These are phyloP conservation scores for Buteo buteo DNA, from an alignment of 2,113 vertebrate genomes.

Conservation along the genomic window DNA sequence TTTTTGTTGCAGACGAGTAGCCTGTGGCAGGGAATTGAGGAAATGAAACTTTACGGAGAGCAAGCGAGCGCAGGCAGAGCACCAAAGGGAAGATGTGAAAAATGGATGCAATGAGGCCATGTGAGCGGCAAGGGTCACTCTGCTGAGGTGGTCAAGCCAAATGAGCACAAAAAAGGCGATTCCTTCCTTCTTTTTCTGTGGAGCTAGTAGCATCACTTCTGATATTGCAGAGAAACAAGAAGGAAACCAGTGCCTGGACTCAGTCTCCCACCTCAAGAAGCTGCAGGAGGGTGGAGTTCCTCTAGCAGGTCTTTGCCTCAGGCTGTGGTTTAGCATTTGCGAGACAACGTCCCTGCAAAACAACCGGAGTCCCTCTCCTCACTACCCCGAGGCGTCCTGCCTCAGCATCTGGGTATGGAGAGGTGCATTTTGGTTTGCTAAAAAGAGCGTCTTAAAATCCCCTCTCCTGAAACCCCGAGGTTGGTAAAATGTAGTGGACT, in stretches of 20 bases:
- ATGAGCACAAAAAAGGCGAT: not conserved
- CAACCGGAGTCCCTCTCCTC: not conserved
- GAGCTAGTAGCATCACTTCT: not conserved
- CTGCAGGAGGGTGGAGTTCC: not conserved
- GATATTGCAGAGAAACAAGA: not conserved
- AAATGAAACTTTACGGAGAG: not conserved
- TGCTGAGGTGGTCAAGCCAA: not conserved
- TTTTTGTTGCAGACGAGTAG: conserved; percentile 39
- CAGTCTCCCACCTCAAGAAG: accelerated
- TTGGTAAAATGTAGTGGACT: not conserved
- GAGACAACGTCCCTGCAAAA: not conserved
- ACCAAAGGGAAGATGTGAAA: not conserved
- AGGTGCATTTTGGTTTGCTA: not conserved
- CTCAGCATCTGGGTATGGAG: not conserved
- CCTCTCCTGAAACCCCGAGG: not conserved
- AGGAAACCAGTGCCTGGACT: not conserved
- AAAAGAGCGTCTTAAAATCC: not conserved
- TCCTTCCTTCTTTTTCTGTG: not conserved
- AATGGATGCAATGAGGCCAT: not conserved
- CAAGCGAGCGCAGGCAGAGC: not conserved
- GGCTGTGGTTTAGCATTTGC: not conserved
- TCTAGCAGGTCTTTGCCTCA: not conserved
- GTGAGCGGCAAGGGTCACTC: not conserved
- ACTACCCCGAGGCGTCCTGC: not conserved
- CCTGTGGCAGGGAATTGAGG: not conserved